These are phyloP conservation scores for Leucopsar rothschildi DNA, from an alignment of 2,113 vertebrate genomes.

Conservation along the genomic window DNA sequence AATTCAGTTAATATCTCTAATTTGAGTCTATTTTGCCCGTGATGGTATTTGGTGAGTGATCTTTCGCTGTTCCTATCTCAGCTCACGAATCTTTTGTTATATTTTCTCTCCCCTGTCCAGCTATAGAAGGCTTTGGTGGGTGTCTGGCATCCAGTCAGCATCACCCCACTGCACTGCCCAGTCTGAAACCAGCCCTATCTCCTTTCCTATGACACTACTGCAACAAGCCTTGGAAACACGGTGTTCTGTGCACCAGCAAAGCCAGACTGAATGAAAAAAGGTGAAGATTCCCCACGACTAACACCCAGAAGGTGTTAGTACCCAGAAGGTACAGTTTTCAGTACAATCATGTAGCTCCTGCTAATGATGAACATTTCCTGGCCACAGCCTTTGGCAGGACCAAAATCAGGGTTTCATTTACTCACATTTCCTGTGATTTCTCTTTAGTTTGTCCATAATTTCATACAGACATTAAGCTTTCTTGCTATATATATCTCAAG, in stretches of 20 bases:
- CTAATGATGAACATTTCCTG: neutral
- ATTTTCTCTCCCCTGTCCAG: neutral
- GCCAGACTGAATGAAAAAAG: neutral
- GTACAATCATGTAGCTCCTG: neutral
- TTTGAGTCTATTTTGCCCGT: neutral
- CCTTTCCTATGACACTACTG: neutral
- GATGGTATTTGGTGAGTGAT: neutral
- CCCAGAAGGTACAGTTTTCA: neutral
- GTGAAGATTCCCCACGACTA: neutral
- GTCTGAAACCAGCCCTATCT: neutral
- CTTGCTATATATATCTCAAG: slow-evolving; percentile 32
- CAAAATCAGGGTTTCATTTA: neutral
- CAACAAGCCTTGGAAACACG: neutral
- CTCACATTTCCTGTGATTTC: neutral
- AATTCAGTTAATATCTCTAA: neutral
- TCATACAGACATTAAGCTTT: neutral
- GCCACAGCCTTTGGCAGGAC: neutral
- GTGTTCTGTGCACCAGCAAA: neutral
- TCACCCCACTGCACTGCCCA: neutral
- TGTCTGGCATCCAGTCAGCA: neutral
- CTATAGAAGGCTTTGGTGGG: neutral
- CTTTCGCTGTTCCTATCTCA: neutral
- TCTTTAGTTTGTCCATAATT: neutral
- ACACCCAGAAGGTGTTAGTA: neutral
- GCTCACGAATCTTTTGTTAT: neutral